These are phyloP conservation scores for Ephialtes manifestator DNA, from an alignment of 2,888 invertebrate species.

Conservation along the genomic window DNA sequence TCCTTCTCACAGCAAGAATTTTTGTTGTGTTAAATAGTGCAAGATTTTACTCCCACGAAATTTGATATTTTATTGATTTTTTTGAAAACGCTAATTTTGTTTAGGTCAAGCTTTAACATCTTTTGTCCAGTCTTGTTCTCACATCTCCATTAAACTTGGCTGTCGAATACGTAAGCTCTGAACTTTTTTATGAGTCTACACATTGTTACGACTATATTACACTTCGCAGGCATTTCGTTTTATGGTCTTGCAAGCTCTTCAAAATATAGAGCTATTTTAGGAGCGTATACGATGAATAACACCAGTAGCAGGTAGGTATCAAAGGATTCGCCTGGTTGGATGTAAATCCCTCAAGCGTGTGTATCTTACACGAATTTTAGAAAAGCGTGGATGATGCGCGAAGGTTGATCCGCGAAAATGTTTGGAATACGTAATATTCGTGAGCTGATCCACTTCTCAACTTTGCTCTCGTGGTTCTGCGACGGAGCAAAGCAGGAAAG, in stretches of 20 bases:
- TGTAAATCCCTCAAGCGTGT: neutral
- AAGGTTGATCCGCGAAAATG: constrained; percentile 46
- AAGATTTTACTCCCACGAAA: no score
- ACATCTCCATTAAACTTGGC: neutral
- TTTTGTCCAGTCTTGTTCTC: neutral
- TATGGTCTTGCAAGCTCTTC: constrained; percentile 23
- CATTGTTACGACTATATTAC: constrained; percentile 14
- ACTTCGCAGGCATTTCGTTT: constrained; percentile 11
- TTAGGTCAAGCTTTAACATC: no score
- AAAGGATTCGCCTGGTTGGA: constrained; percentile 36
- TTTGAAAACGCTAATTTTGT: neutral
- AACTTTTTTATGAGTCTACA: neutral
- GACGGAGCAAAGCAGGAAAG: neutral
- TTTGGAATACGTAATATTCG: constrained; percentile 62
- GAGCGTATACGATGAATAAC: neutral
- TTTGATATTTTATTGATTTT: no score
- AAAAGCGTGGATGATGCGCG: constrained; percentile 20
- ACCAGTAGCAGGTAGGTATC: constrained; percentile 9
- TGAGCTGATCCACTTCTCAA: constrained; percentile 63
- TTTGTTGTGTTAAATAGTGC: no score
- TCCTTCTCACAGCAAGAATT: no score
- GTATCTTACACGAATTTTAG: constrained; percentile 7
- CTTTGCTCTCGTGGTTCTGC: constrained; percentile 48
- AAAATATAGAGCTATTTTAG: constrained; percentile 13
- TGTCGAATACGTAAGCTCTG: neutral